phyloP scores from a whole-genome alignment of 2,888 invertebrate species.

The Alentia gelatinosa region DNA sequence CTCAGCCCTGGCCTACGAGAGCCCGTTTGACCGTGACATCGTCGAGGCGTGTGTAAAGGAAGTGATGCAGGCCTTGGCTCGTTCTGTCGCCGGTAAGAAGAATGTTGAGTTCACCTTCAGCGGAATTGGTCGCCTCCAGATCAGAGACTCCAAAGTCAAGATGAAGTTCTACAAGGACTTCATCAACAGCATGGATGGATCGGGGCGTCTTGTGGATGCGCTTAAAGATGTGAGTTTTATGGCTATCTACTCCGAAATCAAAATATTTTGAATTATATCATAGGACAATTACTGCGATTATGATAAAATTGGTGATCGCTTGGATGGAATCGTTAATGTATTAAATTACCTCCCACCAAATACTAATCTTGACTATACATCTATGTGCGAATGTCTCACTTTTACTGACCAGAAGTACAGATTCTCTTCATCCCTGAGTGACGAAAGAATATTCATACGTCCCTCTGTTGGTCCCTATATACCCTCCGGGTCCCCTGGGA shows the following conservation, averaged over 20 bases:
- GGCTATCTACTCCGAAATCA: not conserved
- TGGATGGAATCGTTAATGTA: no score
- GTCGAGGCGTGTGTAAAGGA: conserved; percentile 79
- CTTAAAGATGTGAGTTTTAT: conserved; percentile 78
- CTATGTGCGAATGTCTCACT: no score
- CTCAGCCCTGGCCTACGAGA: conserved; percentile 78
- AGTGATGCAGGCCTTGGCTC: conserved; percentile 75
- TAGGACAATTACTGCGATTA: no score
- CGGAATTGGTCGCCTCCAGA: conserved; percentile 78
- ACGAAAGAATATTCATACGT: no score
- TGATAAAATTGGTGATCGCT: not conserved
- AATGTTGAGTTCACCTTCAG: conserved; percentile 79
- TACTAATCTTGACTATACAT: no score
- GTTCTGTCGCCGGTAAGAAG: conserved; percentile 74
- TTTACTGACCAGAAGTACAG: no score
- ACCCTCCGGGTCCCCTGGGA: no score
- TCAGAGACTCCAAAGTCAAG: conserved; percentile 78
- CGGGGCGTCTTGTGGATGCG: conserved; percentile 77
- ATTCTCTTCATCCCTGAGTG: no score
- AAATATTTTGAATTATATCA: not conserved
- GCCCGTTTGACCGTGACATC: conserved; percentile 78
- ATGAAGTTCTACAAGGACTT: conserved; percentile 81
- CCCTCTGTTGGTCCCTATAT: no score
- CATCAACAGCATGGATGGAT: conserved; percentile 78
- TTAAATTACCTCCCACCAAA: no score